Evolutionary conservation across 1,140 invertebrate species (phyloP), one percentile per base, ranked within the genome.

Genomic region (Pseudomyrmex cubaensis): DNA sequence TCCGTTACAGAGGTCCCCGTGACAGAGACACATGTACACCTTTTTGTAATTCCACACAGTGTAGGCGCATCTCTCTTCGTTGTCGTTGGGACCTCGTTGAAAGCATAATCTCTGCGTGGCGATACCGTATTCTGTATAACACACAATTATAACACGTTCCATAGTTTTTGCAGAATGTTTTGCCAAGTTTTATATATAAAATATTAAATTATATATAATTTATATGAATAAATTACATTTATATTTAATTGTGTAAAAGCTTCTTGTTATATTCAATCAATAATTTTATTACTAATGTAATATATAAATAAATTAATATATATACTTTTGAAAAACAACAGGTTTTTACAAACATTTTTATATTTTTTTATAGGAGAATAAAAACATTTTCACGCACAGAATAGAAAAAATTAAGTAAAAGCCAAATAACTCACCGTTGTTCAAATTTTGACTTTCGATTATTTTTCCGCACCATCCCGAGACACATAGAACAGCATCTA

Each of bases 391-490:
- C 50, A 52, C 9, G 12, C 12, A 52, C 50, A 52, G 13, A 13
- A 52, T 3, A 57, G 7, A 8, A 57, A 57, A 77, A 56, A 46
- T 56, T 2, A 25, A 5, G 35, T 35, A 0, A 57, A 57, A 17
- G 2, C 1, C 1, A 17, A 59, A 67, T 69, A 70, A 70, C 83
- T 88, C 91, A 95, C 95, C 95, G 92, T 94, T 94, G 46, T 94
- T 93, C 56, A 94, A 83, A 91, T 96, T 96, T 84, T 95, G 95
- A 52, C 96, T 97, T 94, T 98, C 98, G 25, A 98, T 96, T 57
- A 98, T 96, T 95, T 99, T 99, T 9, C 97, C 97, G 91, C 98
- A 99, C 98, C 98, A 99, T 46, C 98, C 98, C 8, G 98, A 98
- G 10, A 97, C 97, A 92, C 98, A 99, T 0, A 97, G 97, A 8